Evolutionary conservation across 2,797 vertebrate species (phyloP).

Genomic region (Rhinophrynus dorsalis): DNA sequence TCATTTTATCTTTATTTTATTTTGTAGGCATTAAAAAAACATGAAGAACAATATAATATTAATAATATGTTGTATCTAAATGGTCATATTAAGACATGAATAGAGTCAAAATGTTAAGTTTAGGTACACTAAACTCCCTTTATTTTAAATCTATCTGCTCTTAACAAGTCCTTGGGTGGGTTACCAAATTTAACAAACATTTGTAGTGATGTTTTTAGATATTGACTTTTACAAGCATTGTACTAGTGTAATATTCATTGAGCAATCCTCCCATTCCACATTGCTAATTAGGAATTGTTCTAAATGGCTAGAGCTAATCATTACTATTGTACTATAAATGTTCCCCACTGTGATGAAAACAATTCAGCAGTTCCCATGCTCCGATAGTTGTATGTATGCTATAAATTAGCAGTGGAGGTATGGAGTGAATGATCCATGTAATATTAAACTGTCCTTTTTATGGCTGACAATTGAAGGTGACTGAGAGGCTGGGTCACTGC

Average conservation of each 20-base stretch:
- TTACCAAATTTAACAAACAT: conserved; percentile 2
- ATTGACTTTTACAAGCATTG: neutral
- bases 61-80: no score
- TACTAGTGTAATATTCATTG: conserved; percentile 10
- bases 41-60: no score
- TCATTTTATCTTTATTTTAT: no score
- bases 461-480: conserved; percentile 76
- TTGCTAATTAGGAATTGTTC: conserved; percentile 7
- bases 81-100: no score
- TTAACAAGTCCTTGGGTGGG: no score
- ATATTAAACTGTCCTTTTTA: conserved; percentile 77
- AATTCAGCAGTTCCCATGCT: conserved; percentile 71
- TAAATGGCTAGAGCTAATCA: conserved; percentile 71
- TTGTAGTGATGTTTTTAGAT: neutral
- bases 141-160: neutral
- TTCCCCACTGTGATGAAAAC: conserved; percentile 82
- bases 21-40: no score
- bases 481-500: conserved; percentile 71
- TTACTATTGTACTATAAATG: conserved; percentile 75
- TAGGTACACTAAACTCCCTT: no score
- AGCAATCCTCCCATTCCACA: neutral
- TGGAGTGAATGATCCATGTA: conserved; percentile 79
- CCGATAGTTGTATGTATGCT: conserved; percentile 70
- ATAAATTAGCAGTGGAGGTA: conserved; percentile 75
- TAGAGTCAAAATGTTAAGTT: no score